Conservation (phyloP, 2,797 vertebrate genomes). For the Lycodopsis pacificus region DNA sequence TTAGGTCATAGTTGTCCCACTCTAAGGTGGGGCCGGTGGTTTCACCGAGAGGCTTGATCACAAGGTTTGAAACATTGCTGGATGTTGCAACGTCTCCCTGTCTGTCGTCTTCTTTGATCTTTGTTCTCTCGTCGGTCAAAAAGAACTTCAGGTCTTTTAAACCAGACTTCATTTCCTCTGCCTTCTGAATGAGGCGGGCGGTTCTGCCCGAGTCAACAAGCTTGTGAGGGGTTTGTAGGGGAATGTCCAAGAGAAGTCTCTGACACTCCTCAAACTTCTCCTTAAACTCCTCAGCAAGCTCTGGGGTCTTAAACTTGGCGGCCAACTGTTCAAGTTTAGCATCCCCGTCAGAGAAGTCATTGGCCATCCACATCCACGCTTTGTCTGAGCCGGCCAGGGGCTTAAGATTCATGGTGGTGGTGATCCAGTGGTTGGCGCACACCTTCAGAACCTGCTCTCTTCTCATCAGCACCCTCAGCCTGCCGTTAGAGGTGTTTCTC, state of each 20-base stretch:
- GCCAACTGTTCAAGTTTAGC: slow-evolving; percentile 92
- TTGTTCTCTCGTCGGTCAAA: slow-evolving; percentile 92
- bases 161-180: slow-evolving; percentile 98
- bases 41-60: slow-evolving; percentile 86
- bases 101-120: slow-evolving; percentile 86
- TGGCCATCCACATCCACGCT: slow-evolving; percentile 98
- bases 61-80: slow-evolving; percentile 72
- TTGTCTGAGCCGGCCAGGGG: slow-evolving; percentile 94
- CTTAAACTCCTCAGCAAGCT: slow-evolving; percentile 96
- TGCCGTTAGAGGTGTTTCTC: slow-evolving; percentile 92
- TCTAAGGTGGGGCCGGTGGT: slow-evolving; percentile 89
- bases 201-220: slow-evolving; percentile 94
- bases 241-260: slow-evolving; percentile 93
- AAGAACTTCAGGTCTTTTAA: slow-evolving; percentile 96
- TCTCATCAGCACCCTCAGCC: slow-evolving; percentile 95
- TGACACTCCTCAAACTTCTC: slow-evolving; percentile 97
- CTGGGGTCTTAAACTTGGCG: slow-evolving; percentile 95
- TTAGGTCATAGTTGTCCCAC: slow-evolving; percentile 95
- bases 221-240: slow-evolving; percentile 97
- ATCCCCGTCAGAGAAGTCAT: slow-evolving; percentile 96
- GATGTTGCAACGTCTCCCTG: slow-evolving; percentile 58
- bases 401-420: slow-evolving; percentile 97
- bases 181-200: slow-evolving; percentile 95
- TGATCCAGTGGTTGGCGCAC: slow-evolving; percentile 99
- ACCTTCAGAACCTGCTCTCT: slow-evolving; percentile 98